Evolutionary conservation across 2,888 invertebrate species (phyloP).

Genomic region (Dyspetes luteomarginatus): DNA sequence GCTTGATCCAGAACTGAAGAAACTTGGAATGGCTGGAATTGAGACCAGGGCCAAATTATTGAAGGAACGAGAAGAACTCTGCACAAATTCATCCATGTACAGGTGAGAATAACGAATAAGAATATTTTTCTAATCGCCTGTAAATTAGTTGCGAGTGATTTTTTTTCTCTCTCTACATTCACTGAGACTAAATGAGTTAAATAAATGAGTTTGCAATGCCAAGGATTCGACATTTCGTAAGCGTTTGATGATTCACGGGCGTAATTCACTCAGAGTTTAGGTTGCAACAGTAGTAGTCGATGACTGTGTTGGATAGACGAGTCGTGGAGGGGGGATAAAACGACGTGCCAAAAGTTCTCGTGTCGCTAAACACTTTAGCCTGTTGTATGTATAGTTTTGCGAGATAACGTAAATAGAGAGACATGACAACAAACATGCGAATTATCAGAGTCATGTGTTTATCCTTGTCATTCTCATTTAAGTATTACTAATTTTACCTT

Average conservation of each 20-base stretch:
- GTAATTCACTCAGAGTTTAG: slow-evolving; percentile 50
- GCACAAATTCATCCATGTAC: slow-evolving; percentile 74
- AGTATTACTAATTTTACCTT: too few relatives aligned
- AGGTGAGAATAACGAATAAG: slow-evolving; percentile 70
- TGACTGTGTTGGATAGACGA: not conserved
- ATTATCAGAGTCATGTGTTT: too few relatives aligned
- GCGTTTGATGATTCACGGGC: slow-evolving; percentile 55
- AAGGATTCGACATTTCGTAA: slow-evolving; percentile 73
- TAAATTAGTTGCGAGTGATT: too few relatives aligned
- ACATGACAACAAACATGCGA: too few relatives aligned
- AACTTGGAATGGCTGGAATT: slow-evolving; percentile 72
- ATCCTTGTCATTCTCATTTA: too few relatives aligned
- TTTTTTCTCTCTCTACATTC: too few relatives aligned
- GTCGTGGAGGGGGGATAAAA: slow-evolving; percentile 37
- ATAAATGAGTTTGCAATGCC: slow-evolving; percentile 68
- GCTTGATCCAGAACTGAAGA: slow-evolving; percentile 72
- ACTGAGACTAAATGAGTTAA: not conserved
- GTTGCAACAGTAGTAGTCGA: too few relatives aligned
- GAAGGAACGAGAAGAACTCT: slow-evolving; percentile 70
- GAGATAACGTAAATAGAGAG: not conserved
- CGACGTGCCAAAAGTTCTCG: slow-evolving; percentile 24
- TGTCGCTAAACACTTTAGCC: not conserved
- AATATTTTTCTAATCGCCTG: not conserved
- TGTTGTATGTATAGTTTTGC: not conserved
- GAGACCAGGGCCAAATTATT: slow-evolving; percentile 72